Evolutionary conservation across 2,888 invertebrate genomes (phyloP).

Genomic region (Achlya flavicornis): DNA sequence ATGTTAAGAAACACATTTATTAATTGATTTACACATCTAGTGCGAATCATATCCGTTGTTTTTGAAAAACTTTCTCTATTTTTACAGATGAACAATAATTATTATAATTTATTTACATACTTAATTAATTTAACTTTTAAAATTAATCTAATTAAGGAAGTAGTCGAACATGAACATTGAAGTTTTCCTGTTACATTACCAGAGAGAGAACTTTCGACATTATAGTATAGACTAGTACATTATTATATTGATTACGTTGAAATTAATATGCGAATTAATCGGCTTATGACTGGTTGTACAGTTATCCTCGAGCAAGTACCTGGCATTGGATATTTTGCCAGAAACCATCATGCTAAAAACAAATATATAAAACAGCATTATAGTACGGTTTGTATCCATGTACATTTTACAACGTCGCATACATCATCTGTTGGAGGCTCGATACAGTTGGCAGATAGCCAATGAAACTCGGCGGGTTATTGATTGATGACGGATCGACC

Average conservation of each 20-base stretch:
- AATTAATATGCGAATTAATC: not conserved
- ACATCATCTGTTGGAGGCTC: conserved; percentile 13
- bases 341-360: not conserved
- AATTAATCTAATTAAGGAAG: conserved; percentile 8
- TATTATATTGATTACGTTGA: no score
- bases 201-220: not conserved
- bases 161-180: not conserved
- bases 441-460: conserved; percentile 44
- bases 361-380: not conserved
- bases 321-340: no score
- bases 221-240: no score
- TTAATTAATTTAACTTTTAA: no score
- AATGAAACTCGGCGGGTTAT: conserved; percentile 43
- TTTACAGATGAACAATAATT: not conserved
- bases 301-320: no score
- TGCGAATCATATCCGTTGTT: not conserved
- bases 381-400: not conserved
- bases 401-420: not conserved
- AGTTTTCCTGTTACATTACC: not conserved
- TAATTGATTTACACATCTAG: not conserved
- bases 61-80: not conserved
- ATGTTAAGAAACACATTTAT: not conserved
- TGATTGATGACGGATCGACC: conserved; percentile 47
- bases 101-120: no score
- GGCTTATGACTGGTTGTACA: no score